These are phyloP conservation scores for Condylura cristata DNA, from an alignment of 2,113 vertebrate species.

Conservation along the genomic window DNA sequence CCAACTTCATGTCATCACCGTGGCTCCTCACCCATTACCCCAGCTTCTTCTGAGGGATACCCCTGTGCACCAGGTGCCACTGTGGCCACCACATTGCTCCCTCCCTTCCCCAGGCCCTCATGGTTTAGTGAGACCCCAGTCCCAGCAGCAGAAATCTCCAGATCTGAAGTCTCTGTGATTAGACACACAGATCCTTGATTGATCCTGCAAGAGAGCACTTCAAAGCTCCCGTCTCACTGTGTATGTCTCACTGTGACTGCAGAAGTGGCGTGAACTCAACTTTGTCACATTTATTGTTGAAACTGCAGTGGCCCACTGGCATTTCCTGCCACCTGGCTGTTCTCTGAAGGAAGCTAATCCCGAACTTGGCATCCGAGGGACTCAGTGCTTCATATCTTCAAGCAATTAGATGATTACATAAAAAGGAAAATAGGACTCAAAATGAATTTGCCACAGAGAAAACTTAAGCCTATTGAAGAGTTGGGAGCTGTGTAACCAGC, in stretches of 20 bases:
- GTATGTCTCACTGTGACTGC: no score
- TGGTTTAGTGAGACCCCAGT: background rate
- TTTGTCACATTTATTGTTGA: background rate
- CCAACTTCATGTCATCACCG: background rate
- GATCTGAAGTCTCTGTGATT: background rate
- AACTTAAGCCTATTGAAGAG: background rate
- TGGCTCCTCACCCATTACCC: fast-evolving
- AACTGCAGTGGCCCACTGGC: background rate
- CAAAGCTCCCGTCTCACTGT: background rate
- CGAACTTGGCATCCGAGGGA: background rate
- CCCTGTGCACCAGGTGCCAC: background rate
- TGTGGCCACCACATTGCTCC: no score
- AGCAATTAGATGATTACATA: background rate
- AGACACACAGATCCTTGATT: background rate
- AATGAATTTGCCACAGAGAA: background rate
- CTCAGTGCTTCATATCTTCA: background rate
- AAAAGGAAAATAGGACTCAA: background rate
- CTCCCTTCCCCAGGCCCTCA: background rate
- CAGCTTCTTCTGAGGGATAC: background rate
- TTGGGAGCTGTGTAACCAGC: background rate
- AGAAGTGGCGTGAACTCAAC: background rate
- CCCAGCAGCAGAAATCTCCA: background rate
- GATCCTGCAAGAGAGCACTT: background rate
- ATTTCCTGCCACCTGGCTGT: background rate
- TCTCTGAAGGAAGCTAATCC: background rate